Base-by-base conservation (phyloP, 2,113 vertebrate species). In the Channa argus region DNA sequence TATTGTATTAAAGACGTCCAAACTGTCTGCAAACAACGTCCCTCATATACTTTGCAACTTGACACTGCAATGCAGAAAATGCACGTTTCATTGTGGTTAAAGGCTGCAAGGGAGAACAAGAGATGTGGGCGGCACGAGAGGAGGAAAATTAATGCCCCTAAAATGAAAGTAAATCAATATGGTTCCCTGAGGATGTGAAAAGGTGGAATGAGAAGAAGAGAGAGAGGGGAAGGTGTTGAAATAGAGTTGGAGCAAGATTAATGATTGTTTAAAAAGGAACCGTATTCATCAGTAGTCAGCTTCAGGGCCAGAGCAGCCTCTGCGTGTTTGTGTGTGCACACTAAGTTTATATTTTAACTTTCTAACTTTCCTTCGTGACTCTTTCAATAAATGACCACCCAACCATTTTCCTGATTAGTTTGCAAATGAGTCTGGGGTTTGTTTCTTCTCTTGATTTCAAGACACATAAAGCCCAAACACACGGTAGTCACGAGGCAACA, bases 161-260 rank as follows among this genome's bases (percentile, higher is more conserved):
- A 86, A 89, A 86, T 82, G 65, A 81, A 73, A 83, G 66, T 49
- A 51, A 85, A 91, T 92, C 88, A 87, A 88, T 87, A 74, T 46
- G 67, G 67, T 55, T 44, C 84, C 90, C 88, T 5, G 63, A 79
- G 87, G 87, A 84, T 4, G 74, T 74, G 64, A 43, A 63, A 86
- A 84, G 80, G 80, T 74, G 79, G 71, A 82, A 79, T 74, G 76
- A 82, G 71, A 79, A 62, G 11, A 54, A 62, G 77, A 67, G 63
- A 8, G 0, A 6, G 9, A 45, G 62, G 38, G 74, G 63, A 54
- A 55, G 54, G 68, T 2, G 72, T 49, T 63, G 63, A 52, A 80
- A 87, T 60, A 50, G 78, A 79, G 72, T 65, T 56, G 39, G 54
- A 59, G 54, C 6, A 41, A 85, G 90, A 91, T 86, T 79, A 88